These are phyloP conservation scores for Drosophila albomicans DNA, from an alignment of 1,140 invertebrate genomes.

Conservation along the genomic window DNA sequence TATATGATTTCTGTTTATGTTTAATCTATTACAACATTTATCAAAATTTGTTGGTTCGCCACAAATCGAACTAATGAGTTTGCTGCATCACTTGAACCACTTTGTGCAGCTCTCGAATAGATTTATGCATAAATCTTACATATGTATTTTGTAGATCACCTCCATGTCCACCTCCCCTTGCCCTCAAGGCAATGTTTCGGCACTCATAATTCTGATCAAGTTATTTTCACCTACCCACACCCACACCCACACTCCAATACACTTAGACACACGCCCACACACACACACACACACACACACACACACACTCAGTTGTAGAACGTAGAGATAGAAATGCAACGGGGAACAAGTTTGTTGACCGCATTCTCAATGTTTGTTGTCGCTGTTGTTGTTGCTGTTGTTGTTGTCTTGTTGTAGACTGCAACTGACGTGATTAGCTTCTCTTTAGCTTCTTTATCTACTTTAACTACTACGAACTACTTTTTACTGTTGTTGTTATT, in stretches of 20 bases:
- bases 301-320: neutral
- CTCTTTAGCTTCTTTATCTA: conserved; percentile 71
- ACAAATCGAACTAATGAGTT: neutral
- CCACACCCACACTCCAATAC: neutral
- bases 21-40: too few species aligned
- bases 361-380: conserved; percentile 52
- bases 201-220: conserved; percentile 25
- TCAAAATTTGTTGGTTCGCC: neutral
- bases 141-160: conserved; percentile 5
- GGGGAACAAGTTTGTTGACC: conserved; percentile 75
- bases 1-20: too few species aligned
- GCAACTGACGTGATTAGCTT: conserved; percentile 63
- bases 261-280: conserved; percentile 2
- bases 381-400: conserved; percentile 13
- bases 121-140: neutral
- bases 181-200: conserved; percentile 3
- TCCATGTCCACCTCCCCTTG: too few species aligned
- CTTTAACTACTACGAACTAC: conserved; percentile 38
- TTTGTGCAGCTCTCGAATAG: too few species aligned
- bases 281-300: conserved; percentile 2
- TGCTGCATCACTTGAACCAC: neutral
- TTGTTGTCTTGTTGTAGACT: conserved; percentile 15
- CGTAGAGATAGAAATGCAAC: conserved; percentile 31
- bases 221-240: conserved; percentile 32
- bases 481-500: conserved; percentile 25